Base-by-base conservation (phyloP, 2,797 vertebrate genomes). In the Otolemur crassicaudatus region DNA sequence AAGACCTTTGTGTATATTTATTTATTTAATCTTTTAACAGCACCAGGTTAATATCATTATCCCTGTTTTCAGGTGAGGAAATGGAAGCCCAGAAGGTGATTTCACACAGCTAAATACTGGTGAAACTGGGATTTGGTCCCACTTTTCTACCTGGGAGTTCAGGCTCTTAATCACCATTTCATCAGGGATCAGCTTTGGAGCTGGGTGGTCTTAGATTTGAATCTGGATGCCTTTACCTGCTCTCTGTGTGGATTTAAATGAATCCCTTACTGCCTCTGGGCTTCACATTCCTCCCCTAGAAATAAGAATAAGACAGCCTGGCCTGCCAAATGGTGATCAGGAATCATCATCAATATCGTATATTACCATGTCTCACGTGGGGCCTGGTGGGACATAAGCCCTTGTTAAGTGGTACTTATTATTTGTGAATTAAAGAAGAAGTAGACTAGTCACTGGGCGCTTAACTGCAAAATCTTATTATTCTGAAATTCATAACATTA, bases 381-480 rank as follows among this genome's bases (percentile, higher is more conserved):
- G 9, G 20, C 82, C 85, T 17, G 10, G n/a, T 27, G 61, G 86
- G n/a, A 58, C 61, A 37, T 7, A 13, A 43, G 72, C 7, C 6
- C 49, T 56, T 6, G 11, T 43, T 61, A 46, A 76, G 12, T 14
- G n/a, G 49, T 73, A 27, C 65, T 65, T 56, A 60, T 63, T 92
- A 46, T 60, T 43, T 89, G 65, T 65, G 31, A 86, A 83, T 89
- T 83, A 65, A 85, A 92, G 58, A 46, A 70, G 19, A 86, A 67
- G 14, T 70, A 46, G 40, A 70, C 92, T 90, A 85, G 87, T 95
- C 76, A 88, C 56, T 58, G 56, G 73, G 80, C 61, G 81, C 67
- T 87, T 94, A 53, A 72, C 40, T 87, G 76, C 20, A 81, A 94
- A 94, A 56, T 13, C 87, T 82, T 89, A 83, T 94, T 83, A 89